A percentile compares a stretch with the other conserved stretches of the same genome.
phyloP scores from a whole-genome alignment of 2,797 vertebrate genomes.

The Phalanger gymnotis region DNA sequence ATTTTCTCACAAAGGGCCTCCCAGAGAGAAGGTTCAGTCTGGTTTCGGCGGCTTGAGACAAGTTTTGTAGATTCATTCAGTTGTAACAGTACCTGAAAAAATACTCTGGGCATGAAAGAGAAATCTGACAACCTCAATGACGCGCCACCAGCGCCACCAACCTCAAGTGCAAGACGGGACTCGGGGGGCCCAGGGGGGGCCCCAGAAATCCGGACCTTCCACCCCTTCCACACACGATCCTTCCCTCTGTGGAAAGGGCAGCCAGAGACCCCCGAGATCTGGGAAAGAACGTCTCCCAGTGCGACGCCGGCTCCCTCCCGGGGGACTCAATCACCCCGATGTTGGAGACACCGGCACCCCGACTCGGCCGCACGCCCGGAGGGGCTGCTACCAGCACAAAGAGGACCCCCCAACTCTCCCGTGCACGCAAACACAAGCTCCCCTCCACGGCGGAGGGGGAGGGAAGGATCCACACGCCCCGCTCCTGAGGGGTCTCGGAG shows the following conservation, averaged over 20 bases:
- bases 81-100: slow-evolving; percentile 6
- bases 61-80: background rate
- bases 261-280: slow-evolving; percentile 12
- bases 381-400: background rate
- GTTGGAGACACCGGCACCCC: background rate
- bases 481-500: background rate
- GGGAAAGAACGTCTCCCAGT: background rate
- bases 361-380: background rate
- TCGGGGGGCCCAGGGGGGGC: background rate
- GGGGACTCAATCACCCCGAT: background rate
- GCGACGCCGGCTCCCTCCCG: slow-evolving; percentile 3
- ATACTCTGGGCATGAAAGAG: background rate
- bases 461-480: background rate
- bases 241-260: background rate
- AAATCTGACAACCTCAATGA: slow-evolving; percentile 8
- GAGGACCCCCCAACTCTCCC: slow-evolving; percentile 46
- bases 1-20: background rate
- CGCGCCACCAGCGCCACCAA: background rate
- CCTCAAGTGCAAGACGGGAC: background rate
- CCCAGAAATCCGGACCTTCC: background rate
- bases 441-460: background rate
- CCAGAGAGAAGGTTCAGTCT: background rate
- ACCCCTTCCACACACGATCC: slow-evolving; percentile 47
- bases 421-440: background rate
- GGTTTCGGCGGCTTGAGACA: background rate